Percentiles rank a stretch among this genome's conserved stretches.
Evolutionary conservation across 2,113 vertebrate genomes (phyloP).

Genomic region (Danio rerio): GRCz12tu NC_133182.1:72239501-72240000

Average conservation of each 20-base stretch:
- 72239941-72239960: constrained; percentile 78
- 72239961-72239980: constrained; percentile 73
- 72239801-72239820: constrained; percentile 44
- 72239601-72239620: no score
- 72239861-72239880: constrained; percentile 20
- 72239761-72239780: constrained; percentile 39
- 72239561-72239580: no score
- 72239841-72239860: constrained; percentile 46
- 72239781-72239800: constrained; percentile 3
- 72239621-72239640: no score
- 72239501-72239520: background rate
- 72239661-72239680: no score
- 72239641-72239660: no score
- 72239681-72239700: constrained; percentile 26
- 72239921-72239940: constrained; percentile 82
- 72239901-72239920: constrained; percentile 82
- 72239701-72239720: constrained; percentile 9
- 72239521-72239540: no score
- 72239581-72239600: no score
- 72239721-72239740: background rate
- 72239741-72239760: constrained; percentile 1
- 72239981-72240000: constrained; percentile 85
- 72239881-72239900: constrained; percentile 66
- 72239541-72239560: no score
- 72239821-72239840: constrained; percentile 22